Conservation (phyloP, 2,113 vertebrate genomes). For the Pseudolaguvia tuberculata region DNA sequence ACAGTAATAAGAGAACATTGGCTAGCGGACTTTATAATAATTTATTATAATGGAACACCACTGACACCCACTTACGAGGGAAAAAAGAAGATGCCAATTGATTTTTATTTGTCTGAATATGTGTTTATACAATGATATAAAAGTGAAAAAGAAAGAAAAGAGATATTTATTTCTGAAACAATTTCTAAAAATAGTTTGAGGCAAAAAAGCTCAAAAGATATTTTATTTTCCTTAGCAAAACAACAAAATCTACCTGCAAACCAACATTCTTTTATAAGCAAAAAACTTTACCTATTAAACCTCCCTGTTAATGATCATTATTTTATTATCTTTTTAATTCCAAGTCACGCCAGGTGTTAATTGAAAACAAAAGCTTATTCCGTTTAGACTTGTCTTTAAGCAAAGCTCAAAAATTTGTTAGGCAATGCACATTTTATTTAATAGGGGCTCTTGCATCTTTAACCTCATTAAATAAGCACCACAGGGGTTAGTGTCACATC, state of each 20-base stretch:
- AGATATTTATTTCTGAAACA: not conserved
- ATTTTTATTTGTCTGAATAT: too few species aligned
- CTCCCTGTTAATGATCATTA: not conserved
- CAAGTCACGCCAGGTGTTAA: not conserved
- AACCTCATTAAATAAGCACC: not conserved
- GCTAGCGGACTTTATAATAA: too few species aligned
- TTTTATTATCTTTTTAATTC: not conserved
- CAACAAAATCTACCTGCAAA: not conserved
- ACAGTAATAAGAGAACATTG: too few species aligned
- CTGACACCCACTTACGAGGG: too few species aligned
- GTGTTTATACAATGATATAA: too few species aligned
- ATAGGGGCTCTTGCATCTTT: not conserved
- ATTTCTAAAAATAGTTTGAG: not conserved
- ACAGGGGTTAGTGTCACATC: not conserved
- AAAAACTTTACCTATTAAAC: too few species aligned
- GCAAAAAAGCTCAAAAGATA: not conserved
- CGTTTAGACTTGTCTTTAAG: not conserved
- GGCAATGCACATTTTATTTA: conserved; percentile 9
- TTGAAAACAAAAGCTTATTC: not conserved
- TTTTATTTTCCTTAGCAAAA: not conserved
- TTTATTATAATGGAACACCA: too few species aligned
- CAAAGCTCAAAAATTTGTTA: too few species aligned
- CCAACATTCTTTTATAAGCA: too few species aligned
- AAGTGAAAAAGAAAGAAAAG: too few species aligned
- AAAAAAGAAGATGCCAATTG: too few species aligned